These are phyloP conservation scores for Siniperca knerii DNA, from an alignment of 2,113 vertebrate species.

Conservation along the genomic window DNA sequence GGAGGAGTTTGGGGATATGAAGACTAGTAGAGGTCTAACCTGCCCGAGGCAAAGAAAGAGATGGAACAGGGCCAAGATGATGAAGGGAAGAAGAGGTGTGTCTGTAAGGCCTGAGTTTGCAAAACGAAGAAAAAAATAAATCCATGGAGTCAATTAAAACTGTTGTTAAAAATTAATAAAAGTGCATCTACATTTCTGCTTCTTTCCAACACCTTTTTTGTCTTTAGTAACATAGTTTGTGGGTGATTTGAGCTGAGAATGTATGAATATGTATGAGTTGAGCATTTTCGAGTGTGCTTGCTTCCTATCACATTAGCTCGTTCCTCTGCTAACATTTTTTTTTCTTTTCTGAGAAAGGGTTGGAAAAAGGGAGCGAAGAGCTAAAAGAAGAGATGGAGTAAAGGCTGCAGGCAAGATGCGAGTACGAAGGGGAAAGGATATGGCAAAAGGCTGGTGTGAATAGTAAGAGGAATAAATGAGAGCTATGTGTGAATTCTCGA, in stretches of 20 bases:
- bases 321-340: slow-evolving; percentile 32
- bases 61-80: slow-evolving; percentile 57
- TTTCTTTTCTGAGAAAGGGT: slow-evolving; percentile 7
- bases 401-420: slow-evolving; percentile 37
- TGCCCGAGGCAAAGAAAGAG: slow-evolving; percentile 43
- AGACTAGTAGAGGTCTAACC: slow-evolving; percentile 29
- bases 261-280: slow-evolving; percentile 50
- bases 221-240: slow-evolving; percentile 17
- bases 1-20: slow-evolving; percentile 53
- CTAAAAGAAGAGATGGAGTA: slow-evolving; percentile 35
- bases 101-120: slow-evolving; percentile 37
- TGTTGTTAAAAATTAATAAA: slow-evolving; percentile 11
- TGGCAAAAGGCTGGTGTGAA: slow-evolving; percentile 36
- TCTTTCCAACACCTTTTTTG: background rate
- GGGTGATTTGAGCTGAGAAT: slow-evolving; percentile 12
- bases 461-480: slow-evolving; percentile 32
- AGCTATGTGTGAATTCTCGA: slow-evolving; percentile 39
- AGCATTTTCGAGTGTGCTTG: slow-evolving; percentile 28
- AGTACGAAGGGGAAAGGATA: background rate
- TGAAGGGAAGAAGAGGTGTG: slow-evolving; percentile 39
- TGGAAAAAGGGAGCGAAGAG: background rate
- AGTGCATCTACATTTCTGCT: background rate
- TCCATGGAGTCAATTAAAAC: slow-evolving; percentile 45
- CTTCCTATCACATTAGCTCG: slow-evolving; percentile 38
- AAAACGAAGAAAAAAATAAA: slow-evolving; percentile 16